Conservation (phyloP, 1,140 invertebrate species). For the Muscidifurax raptorellus region DNA sequence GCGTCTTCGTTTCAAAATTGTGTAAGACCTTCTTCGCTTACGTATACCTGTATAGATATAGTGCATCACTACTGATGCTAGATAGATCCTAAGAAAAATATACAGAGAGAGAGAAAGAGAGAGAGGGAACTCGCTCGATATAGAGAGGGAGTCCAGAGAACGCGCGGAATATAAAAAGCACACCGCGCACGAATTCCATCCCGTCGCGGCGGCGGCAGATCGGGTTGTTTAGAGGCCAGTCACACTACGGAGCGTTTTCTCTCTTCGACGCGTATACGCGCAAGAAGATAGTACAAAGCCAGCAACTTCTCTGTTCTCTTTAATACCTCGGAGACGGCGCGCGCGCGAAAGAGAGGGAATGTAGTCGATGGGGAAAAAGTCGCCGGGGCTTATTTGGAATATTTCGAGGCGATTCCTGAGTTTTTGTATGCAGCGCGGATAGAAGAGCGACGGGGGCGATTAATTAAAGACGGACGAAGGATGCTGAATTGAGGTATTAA, state of each 20-base stretch:
- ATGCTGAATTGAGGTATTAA: no score
- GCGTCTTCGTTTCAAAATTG: not conserved
- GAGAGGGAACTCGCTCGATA: not conserved
- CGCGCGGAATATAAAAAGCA: slow-evolving; percentile 1
- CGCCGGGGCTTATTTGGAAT: not conserved
- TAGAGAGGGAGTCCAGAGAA: not conserved
- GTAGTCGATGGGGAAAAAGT: not conserved
- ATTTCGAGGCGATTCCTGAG: slow-evolving; percentile 21
- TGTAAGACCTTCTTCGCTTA: not conserved
- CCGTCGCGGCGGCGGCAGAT: slow-evolving; percentile 2
- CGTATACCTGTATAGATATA: no score
- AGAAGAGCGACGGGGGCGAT: no score
- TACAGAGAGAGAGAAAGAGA: not conserved
- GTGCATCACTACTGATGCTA: not conserved
- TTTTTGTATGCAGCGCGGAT: no score
- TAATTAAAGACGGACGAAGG: no score
- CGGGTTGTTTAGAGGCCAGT: slow-evolving; percentile 38
- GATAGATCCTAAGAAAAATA: not conserved
- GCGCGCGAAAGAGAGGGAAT: not conserved
- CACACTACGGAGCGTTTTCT: not conserved
- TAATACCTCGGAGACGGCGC: not conserved
- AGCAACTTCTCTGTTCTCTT: not conserved
- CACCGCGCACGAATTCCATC: slow-evolving; percentile 3
- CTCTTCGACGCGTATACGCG: slow-evolving; percentile 18
- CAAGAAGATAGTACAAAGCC: slow-evolving; percentile 6